Evolutionary conservation across 2,797 vertebrate genomes (phyloP), one percentile per base, ranked within the genome.

Genomic region (Odontamblyopus lacepedii): DNA sequence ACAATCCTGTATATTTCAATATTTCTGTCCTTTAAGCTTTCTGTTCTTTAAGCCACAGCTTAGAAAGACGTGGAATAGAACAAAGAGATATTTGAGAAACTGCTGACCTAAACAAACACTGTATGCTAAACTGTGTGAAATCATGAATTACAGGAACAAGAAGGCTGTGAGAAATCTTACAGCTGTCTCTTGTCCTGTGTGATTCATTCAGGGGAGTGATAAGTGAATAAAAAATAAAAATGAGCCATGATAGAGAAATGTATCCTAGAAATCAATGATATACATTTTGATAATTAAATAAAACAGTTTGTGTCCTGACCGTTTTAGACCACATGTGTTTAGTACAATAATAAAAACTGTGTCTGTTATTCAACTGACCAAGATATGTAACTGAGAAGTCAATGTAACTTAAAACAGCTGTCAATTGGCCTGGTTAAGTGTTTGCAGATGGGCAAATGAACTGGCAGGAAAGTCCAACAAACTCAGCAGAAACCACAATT

Each of bases 401-500:
- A 50, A 9, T 1, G 26, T 8, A 66, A 66, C 41, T 66, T 66
- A 27, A 50, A 66, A 51, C 41, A 29, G 44, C 64, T 66, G 44
- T 18, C 16, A 16, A 1, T 48, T 26, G 38, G 38, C 15, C 15
- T 7, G 26, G 41, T 9, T 66, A 66, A 66, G 16, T 66, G 44
- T 30, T 51, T 51, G 16, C 64, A 66, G 44, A 66, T 51, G 64
- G 41, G 30, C 41, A 44, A 26, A 65, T 27, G 23, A 27, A 63
- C 19, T n/a, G 38, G 38, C 12, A 41, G 16, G 8, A 19, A 44
- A n/a, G 29, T 51, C 44, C 2, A 29, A n/a, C 62, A 6, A 6
- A 50, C 26, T 66, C 26, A 18, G 64, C 41, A 18, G 15, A 66
- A 29, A 29, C 1, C 15, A 50, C 12, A 51, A 66, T 50, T 27